Evolutionary conservation across 2,888 invertebrate species (phyloP).

Genomic region (Sarcophaga subvicina): DNA sequence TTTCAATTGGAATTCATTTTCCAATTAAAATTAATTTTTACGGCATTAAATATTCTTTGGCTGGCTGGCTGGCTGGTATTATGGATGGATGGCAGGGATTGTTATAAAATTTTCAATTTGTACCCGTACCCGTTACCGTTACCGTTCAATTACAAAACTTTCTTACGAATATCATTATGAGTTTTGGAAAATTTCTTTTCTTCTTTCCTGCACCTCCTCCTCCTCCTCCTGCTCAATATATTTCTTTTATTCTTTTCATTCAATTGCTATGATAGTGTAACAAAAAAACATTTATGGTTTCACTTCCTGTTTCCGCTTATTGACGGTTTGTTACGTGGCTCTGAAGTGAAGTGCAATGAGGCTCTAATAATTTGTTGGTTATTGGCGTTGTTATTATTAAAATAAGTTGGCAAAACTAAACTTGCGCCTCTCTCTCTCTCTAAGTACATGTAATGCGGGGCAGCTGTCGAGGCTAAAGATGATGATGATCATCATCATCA

Average conservation of each 20-base stretch:
- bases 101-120: constrained; percentile 52
- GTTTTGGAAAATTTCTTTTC: neutral
- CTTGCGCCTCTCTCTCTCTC: neutral
- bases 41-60: constrained; percentile 56
- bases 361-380: constrained; percentile 58
- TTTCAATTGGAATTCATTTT: constrained; percentile 45
- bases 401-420: constrained; percentile 1
- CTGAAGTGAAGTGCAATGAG: constrained; percentile 31
- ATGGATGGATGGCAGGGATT: constrained; percentile 1
- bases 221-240: neutral
- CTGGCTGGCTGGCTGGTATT: constrained; percentile 16
- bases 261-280: constrained; percentile 57
- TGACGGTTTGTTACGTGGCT: constrained; percentile 40
- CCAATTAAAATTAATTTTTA: constrained; percentile 64
- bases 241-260: constrained; percentile 17
- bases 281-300: constrained; percentile 57
- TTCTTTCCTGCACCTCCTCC: neutral
- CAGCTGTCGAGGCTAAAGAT: neutral
- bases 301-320: constrained; percentile 61
- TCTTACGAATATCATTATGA: neutral
- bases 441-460: neutral
- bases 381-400: constrained; percentile 46
- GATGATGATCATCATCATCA: constrained; percentile 41
- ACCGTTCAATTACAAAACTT: constrained; percentile 40
- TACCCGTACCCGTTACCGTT: constrained; percentile 3